Conservation (phyloP, 2,113 vertebrate genomes). For the Glareola pratincola region DNA sequence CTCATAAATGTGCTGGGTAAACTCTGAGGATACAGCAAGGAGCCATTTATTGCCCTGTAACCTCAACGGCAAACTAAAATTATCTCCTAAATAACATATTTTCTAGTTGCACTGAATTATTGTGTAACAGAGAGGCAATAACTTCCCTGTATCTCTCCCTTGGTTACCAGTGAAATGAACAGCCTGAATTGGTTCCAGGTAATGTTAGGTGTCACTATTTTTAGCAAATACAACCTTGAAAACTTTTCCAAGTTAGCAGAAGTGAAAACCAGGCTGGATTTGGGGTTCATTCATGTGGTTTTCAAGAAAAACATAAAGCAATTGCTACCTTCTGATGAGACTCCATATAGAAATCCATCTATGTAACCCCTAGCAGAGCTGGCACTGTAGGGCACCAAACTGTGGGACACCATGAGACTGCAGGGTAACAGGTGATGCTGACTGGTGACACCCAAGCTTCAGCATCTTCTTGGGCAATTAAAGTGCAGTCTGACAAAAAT, state of each 20-base stretch:
- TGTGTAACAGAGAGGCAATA: slow-evolving; percentile 48
- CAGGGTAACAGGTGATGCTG: neutral
- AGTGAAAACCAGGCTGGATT: neutral
- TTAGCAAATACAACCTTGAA: slow-evolving; percentile 27
- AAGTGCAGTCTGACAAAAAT: neutral
- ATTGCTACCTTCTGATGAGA: neutral
- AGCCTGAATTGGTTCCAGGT: slow-evolving; percentile 38
- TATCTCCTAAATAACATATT: slow-evolving; percentile 75
- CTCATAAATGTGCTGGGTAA: slow-evolving; percentile 64
- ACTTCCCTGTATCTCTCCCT: slow-evolving; percentile 64
- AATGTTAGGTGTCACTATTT: slow-evolving; percentile 20
- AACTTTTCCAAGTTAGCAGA: neutral
- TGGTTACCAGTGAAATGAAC: slow-evolving; percentile 59
- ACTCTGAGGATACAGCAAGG: slow-evolving; percentile 52
- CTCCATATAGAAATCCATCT: neutral
- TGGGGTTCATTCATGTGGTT: neutral
- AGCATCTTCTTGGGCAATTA: neutral
- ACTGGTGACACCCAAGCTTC: neutral
- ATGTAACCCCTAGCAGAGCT: neutral
- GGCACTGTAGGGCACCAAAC: too few species aligned
- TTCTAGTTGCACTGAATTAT: slow-evolving; percentile 69
- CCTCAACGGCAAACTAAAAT: slow-evolving; percentile 63
- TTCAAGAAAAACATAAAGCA: neutral
- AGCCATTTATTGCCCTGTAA: slow-evolving; percentile 71
- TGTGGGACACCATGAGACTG: neutral